These are phyloP conservation scores for Apodemus speciosus DNA, from an alignment of 2,113 vertebrate species.

Conservation along the genomic window DNA sequence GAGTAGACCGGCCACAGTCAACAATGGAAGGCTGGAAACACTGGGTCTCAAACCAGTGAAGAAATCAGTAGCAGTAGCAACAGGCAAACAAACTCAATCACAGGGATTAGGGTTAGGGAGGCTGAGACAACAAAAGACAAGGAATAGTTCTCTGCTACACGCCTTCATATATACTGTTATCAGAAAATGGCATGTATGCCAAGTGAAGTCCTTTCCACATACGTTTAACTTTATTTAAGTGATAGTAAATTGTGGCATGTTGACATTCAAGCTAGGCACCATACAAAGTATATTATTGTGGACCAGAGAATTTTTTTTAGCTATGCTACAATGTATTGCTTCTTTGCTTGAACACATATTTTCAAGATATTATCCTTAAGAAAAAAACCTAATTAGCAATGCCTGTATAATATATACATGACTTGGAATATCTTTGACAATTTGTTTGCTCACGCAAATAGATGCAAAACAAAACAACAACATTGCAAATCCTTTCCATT, in stretches of 20 bases:
- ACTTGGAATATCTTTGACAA: slow-evolving; percentile 25
- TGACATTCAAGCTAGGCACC: background rate
- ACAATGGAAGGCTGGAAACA: background rate
- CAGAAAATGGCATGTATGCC: background rate
- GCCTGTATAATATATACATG: background rate
- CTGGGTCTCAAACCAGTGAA: background rate
- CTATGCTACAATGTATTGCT: background rate
- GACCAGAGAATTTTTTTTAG: background rate
- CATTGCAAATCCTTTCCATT: background rate
- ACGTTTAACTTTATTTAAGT: background rate
- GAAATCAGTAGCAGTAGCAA: background rate
- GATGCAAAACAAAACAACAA: background rate
- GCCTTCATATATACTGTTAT: background rate
- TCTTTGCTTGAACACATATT: background rate
- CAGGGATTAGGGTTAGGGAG: background rate
- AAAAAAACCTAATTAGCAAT: background rate
- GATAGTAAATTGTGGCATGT: too few species aligned
- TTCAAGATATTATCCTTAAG: slow-evolving; percentile 11
- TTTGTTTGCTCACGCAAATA: slow-evolving; percentile 10
- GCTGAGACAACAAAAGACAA: background rate
- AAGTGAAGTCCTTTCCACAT: background rate
- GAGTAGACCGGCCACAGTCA: background rate
- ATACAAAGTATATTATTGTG: background rate
- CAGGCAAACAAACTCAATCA: background rate
- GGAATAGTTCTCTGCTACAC: background rate